phyloP scores from a whole-genome alignment of 53 echinoderm and acorn worm species.

The Crossaster papposus region DNA sequence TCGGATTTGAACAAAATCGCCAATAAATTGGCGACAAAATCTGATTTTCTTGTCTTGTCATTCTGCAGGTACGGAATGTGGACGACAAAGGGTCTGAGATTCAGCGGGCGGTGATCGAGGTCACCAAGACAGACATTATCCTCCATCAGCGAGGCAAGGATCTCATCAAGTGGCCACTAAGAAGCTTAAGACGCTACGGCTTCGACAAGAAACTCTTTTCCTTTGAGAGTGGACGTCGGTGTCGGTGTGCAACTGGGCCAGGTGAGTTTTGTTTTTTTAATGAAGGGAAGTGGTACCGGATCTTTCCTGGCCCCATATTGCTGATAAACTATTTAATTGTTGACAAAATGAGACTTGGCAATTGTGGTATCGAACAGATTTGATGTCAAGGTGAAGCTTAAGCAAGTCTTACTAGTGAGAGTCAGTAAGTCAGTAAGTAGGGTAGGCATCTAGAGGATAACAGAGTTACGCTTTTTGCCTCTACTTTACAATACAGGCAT shows the following conservation, averaged over 20 bases:
- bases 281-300: no score
- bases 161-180: constrained; percentile 87
- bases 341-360: no score
- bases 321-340: no score
- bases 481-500: constrained; percentile 63
- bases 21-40: no score
- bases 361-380: no score
- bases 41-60: constrained; percentile 54
- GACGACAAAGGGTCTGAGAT: constrained; percentile 83
- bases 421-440: no score
- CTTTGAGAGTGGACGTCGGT: constrained; percentile 95
- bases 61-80: constrained; percentile 84
- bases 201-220: constrained; percentile 91
- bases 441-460: no score
- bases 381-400: no score
- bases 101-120: constrained; percentile 84
- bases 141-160: constrained; percentile 78
- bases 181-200: constrained; percentile 87
- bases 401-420: no score
- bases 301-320: no score
- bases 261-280: constrained; percentile 44
- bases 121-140: constrained; percentile 81
- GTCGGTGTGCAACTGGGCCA: constrained; percentile 94
- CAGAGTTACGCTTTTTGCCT: background rate
- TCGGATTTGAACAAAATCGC: no score